Evolutionary conservation across 2,797 vertebrate genomes (phyloP).

Genomic region (Falco cherrug): DNA sequence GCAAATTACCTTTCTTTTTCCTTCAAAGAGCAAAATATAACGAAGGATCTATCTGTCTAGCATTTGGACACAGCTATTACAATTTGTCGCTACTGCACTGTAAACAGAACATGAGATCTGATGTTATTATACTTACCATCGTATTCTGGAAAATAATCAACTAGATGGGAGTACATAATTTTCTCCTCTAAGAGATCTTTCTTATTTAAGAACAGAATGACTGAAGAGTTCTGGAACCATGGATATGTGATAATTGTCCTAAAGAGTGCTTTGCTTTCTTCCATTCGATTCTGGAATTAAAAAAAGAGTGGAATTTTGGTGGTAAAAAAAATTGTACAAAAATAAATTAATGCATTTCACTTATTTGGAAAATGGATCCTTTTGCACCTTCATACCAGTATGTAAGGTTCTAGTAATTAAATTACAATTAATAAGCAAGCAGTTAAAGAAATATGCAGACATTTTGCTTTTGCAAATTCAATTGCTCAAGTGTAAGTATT

Average conservation of each 20-base stretch:
- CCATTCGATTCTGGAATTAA: conserved; percentile 86
- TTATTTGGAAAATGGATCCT: neutral
- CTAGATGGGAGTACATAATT: conserved; percentile 88
- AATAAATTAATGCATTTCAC: neutral
- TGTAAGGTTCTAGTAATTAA: neutral
- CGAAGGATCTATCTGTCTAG: neutral
- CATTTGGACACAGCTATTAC: neutral
- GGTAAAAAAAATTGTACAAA: neutral
- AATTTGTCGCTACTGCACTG: neutral
- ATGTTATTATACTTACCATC: conserved; percentile 77
- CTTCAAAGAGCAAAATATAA: neutral
- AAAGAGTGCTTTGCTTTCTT: conserved; percentile 89
- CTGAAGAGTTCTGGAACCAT: conserved; percentile 89
- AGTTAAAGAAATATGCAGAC: neutral
- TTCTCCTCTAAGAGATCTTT: conserved; percentile 89
- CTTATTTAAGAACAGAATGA: conserved; percentile 89
- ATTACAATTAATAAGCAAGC: neutral
- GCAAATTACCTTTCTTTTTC: neutral
- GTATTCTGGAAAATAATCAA: conserved; percentile 88
- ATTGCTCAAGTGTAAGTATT: neutral
- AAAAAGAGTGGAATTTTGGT: neutral
- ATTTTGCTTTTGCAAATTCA: neutral
- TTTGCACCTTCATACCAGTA: neutral
- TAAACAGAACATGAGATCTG: neutral
- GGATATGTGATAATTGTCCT: conserved; percentile 90